Evolutionary conservation across 2,113 vertebrate genomes (phyloP).

Genomic region (Myotis brandtii): DNA sequence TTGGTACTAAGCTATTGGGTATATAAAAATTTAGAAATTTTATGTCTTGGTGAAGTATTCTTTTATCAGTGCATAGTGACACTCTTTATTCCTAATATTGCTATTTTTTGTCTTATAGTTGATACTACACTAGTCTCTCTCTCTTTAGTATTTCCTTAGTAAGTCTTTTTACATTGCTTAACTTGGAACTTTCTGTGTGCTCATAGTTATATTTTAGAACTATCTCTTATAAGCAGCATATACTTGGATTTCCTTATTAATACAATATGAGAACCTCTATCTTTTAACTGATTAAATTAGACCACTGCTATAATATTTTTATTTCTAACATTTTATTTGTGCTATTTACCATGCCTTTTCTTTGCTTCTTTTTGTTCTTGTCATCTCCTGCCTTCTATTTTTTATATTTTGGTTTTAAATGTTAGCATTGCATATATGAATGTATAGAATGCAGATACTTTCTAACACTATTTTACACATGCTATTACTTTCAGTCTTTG

Average conservation of each 20-base stretch:
- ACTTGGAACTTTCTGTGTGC: constrained; percentile 5
- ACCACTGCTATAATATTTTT: neutral
- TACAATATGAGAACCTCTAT: neutral
- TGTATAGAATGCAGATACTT: neutral
- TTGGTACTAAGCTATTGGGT: neutral
- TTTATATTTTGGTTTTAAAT: constrained; percentile 45
- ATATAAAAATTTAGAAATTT: neutral
- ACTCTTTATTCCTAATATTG: neutral
- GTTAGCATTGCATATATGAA: constrained; percentile 15
- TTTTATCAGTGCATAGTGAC: neutral
- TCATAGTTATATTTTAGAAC: constrained; percentile 13
- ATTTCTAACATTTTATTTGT: constrained; percentile 35
- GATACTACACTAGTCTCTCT: neutral
- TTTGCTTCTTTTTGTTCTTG: constrained; percentile 31
- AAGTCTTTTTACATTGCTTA: neutral
- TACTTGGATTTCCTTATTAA: neutral
- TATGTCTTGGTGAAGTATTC: neutral
- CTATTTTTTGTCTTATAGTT: neutral
- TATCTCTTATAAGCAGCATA: neutral
- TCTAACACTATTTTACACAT: neutral
- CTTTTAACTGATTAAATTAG: constrained; percentile 13
- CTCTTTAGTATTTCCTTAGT: neutral
- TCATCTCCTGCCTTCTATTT: neutral
- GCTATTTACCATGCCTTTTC: neutral
- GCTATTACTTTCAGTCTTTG: constrained; percentile 28